phyloP scores from a whole-genome alignment of 2,888 invertebrate species.

The Melanotus villosus region DNA sequence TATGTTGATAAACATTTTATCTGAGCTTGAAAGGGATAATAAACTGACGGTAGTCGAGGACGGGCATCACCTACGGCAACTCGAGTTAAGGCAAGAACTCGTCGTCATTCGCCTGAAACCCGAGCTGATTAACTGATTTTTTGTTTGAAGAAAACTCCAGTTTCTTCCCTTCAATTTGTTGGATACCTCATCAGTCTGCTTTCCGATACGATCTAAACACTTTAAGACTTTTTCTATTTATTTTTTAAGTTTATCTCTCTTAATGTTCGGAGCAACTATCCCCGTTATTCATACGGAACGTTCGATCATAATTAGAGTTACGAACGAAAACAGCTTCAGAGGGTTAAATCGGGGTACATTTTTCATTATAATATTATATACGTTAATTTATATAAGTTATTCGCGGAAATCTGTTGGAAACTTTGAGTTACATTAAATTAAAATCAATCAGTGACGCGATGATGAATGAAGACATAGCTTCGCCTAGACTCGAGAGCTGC shows the following conservation, averaged over 20 bases:
- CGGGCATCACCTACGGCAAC: conserved; percentile 31
- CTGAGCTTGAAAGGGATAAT: conserved; percentile 3
- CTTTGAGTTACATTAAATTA: conserved; percentile 41
- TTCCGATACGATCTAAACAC: conserved; percentile 52
- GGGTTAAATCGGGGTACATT: too few relatives aligned
- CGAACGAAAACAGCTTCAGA: too few relatives aligned
- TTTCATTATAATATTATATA: too few relatives aligned
- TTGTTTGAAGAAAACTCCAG: conserved; percentile 48
- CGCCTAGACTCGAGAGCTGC: conserved; percentile 30
- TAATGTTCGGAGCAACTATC: background rate
- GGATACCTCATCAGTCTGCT: conserved; percentile 50
- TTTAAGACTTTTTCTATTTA: conserved; percentile 42
- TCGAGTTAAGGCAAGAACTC: conserved; percentile 25
- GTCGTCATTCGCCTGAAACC: conserved; percentile 42
- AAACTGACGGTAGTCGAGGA: conserved; percentile 23
- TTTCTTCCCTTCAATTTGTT: conserved; percentile 53
- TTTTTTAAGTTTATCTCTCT: conserved; percentile 9
- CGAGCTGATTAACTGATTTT: conserved; percentile 55
- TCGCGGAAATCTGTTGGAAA: conserved; percentile 13
- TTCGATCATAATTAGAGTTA: background rate
- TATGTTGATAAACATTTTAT: background rate
- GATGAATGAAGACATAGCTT: conserved; percentile 32
- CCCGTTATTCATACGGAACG: background rate
- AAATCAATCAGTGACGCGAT: conserved; percentile 44
- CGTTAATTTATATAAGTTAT: too few relatives aligned